These are phyloP conservation scores for Crocodylus rhombifer DNA, from an alignment of 2,797 vertebrate genomes.

Conservation along the genomic window DNA sequence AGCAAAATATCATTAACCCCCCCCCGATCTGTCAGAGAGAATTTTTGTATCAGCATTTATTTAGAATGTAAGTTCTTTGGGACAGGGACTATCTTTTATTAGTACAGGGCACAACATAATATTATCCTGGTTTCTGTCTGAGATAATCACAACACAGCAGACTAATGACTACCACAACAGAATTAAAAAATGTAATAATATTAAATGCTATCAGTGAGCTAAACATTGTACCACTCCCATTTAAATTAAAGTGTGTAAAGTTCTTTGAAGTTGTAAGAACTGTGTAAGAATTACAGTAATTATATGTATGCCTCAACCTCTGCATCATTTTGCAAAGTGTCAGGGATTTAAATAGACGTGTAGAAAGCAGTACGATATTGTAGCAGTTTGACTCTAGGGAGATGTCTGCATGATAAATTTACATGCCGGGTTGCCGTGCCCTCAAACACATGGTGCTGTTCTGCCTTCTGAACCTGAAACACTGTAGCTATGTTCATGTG, in stretches of 20 bases:
- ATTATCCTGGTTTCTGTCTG: accelerated
- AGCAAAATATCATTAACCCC: neutral
- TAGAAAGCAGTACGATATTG: neutral
- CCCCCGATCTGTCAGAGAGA: neutral
- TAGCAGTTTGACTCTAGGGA: neutral
- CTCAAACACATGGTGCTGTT: too few species aligned
- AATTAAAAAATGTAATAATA: neutral
- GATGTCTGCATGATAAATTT: too few species aligned
- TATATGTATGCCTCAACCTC: neutral
- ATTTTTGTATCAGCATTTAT: accelerated
- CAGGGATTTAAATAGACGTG: neutral
- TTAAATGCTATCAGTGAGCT: neutral
- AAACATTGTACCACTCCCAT: neutral
- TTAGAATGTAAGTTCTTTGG: neutral
- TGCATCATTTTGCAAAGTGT: neutral
- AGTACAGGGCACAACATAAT: neutral
- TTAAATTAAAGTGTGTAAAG: neutral
- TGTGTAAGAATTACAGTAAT: neutral
- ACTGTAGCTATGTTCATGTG: too few species aligned
- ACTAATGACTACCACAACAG: neutral
- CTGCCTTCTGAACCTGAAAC: too few species aligned
- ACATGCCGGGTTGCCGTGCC: too few species aligned
- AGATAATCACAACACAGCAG: neutral
- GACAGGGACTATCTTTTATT: neutral
- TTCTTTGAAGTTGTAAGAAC: neutral